Evolutionary conservation across 2,797 vertebrate species (phyloP), one percentile per base, ranked within the genome.

Genomic region (Hylomyscus alleni): DNA sequence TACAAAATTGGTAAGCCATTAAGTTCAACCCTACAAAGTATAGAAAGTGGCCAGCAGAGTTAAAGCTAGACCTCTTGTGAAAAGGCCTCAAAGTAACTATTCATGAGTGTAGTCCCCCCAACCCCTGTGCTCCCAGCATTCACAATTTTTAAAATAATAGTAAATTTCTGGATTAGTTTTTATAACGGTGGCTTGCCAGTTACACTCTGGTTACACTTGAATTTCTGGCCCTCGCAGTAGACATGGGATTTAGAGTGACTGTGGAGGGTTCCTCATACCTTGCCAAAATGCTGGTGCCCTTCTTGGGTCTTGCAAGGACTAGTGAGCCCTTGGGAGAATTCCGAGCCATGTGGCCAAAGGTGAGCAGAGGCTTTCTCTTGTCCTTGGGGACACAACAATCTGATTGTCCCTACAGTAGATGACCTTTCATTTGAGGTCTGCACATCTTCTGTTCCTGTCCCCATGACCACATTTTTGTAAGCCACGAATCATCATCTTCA

Each of bases 11-110:
- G n/a, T 75, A 82, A 91, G 13, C 56, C 72, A 26, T 26, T 60
- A 93, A 92, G 24, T 81, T 95, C 90, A 93, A 76, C 37, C 34
- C 69, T 90, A 37, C 72, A 80, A 80, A 58, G 80, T 65, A 56
- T 34, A 72, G 22, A 4, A 87, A 89, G 8, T 62, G 24, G 26
- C 31, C 6, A 56, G 31, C 52, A 86, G 22, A 93, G 94, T 22
- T 13, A 52, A 78, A 88, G 93, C 60, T 54, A 81, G 34, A 47
- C 56, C 31, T 73, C n/a, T 47, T 85, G 26, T 58, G 72, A 76
- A 85, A 81, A 40, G 50, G 1, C 3, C 34, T 20, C 44, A 29
- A 58, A 67, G 37, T 82, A 62, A 65, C 83, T 85, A 87, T 40
- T 89, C 73, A 93, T 11, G 8, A 89, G 50, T 56, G 0, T 1